Evolutionary conservation across 2,888 invertebrate species (phyloP).

Genomic region (Hymenopus coronatus): DNA sequence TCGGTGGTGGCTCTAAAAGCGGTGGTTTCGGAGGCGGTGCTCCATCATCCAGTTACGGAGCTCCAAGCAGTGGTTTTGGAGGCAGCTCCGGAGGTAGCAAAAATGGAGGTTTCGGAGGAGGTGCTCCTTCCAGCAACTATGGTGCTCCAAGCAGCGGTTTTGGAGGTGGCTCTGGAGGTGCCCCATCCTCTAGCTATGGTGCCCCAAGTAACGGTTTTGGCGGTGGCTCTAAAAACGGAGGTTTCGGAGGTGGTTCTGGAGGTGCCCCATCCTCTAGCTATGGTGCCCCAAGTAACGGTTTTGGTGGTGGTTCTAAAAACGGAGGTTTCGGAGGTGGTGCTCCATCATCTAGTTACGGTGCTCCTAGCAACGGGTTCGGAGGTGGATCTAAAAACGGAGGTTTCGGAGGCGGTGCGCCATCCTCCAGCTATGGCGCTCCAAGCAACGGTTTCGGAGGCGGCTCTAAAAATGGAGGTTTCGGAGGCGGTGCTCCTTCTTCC

Average conservation of each 20-base stretch:
- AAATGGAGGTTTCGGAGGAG: neutral
- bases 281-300: conserved; percentile 39
- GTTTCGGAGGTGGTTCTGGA: neutral
- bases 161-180: neutral
- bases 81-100: neutral
- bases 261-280: conserved; percentile 22
- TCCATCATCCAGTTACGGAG: neutral
- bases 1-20: conserved; percentile 45
- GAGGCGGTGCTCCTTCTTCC: conserved; percentile 1
- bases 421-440: conserved; percentile 44
- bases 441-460: conserved; percentile 39
- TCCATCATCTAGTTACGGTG: conserved; percentile 27
- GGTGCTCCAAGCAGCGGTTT: conserved; percentile 46
- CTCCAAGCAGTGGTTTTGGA: conserved; percentile 36
- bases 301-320: conserved; percentile 29
- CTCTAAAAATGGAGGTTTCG: conserved; percentile 32
- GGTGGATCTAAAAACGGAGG: neutral
- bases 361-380: conserved; percentile 39
- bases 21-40: conserved; percentile 42
- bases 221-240: neutral
- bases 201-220: conserved; percentile 17
- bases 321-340: conserved; percentile 36
- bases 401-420: conserved; percentile 37
- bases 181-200: conserved; percentile 29
- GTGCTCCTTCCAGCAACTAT: conserved; percentile 46